These are phyloP conservation scores for Nipponacmea schrenckii DNA, from an alignment of 2,888 invertebrate species.

Conservation along the genomic window DNA sequence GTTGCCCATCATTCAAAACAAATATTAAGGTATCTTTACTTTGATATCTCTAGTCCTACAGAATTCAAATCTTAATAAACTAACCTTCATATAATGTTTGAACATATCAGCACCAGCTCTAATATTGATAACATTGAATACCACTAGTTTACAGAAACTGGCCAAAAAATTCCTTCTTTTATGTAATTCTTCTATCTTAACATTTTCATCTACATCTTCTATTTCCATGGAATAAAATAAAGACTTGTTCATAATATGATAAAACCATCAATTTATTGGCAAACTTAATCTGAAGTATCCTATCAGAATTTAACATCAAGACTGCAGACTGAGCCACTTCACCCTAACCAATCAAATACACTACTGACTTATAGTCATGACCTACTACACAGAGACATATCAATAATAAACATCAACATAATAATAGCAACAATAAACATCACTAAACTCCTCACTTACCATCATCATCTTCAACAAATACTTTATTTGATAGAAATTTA, in stretches of 20 bases:
- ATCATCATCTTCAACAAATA: conserved; percentile 92
- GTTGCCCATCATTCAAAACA: too few species aligned
- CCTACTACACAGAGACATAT: too few species aligned
- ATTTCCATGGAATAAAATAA: conserved; percentile 25
- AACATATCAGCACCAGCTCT: conserved; percentile 91
- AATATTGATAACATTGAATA: conserved; percentile 95
- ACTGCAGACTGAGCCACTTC: too few species aligned
- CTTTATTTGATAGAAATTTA: conserved; percentile 90
- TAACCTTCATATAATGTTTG: conserved; percentile 94
- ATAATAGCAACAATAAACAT: background rate
- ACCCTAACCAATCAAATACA: too few species aligned
- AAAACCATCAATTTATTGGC: too few species aligned
- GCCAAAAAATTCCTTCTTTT: conserved; percentile 95
- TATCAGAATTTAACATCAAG: too few species aligned
- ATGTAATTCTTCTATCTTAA: conserved; percentile 95
- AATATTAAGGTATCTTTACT: too few species aligned
- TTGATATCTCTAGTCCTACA: too few species aligned
- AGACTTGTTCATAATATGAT: background rate
- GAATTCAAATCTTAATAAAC: conserved; percentile 22
- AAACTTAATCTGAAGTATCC: too few species aligned
- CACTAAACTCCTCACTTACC: conserved; percentile 70
- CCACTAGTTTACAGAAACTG: conserved; percentile 95
- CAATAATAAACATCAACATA: too few species aligned
- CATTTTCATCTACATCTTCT: conserved; percentile 88
- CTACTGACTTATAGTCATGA: too few species aligned